Base-by-base conservation (phyloP, 2,888 invertebrate genomes). In the Pheosia gnoma region DNA sequence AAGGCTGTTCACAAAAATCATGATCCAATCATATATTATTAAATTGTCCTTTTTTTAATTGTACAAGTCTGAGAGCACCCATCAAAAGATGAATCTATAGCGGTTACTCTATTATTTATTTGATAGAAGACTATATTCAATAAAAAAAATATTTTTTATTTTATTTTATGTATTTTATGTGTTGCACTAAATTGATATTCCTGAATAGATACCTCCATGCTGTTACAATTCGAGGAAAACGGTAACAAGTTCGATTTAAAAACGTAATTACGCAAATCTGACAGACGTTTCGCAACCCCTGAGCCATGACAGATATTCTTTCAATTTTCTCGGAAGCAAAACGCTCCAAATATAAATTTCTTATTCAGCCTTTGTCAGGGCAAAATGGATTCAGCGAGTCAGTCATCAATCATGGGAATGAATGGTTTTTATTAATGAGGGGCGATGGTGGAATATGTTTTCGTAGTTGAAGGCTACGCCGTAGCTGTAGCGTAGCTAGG, bases 191-290 rank as follows among this genome's bases (percentile, higher is more conserved):
- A 43, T 10, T 8, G 43, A 25, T 25, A 25, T 25, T 25, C 25
- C 25, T 25, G 25, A 25, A 25, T 25, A 2, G 25, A 25, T 25
- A 25, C 25, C 1, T 25, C 0, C 25, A 25, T 25, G 25, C 25
- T 63, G 55, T 13, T 63, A 60, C 59, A 56, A 43, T 59, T 62
- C 62, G 58, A 38, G 37, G 43, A 63, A 64, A 59, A 38, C 37
- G 59, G 56, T 68, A 69, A 70, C 66, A 73, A 63, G 60, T 57
- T 54, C 61, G 56, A 65, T 52, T 63, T 39, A 63, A 73, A 71
- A 75, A 72, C 53, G 58, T 70, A 72, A 75, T 70, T 65, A 70
- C 62, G 61, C 45, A 43, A 53, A 53, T 53, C 56, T 58, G 61
- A 59, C 59, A 56, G 62, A 59, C 60, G 59, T 63, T 65, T 59